Base-by-base conservation (phyloP, 2,113 vertebrate genomes). In the Gambusia holbrooki region DNA sequence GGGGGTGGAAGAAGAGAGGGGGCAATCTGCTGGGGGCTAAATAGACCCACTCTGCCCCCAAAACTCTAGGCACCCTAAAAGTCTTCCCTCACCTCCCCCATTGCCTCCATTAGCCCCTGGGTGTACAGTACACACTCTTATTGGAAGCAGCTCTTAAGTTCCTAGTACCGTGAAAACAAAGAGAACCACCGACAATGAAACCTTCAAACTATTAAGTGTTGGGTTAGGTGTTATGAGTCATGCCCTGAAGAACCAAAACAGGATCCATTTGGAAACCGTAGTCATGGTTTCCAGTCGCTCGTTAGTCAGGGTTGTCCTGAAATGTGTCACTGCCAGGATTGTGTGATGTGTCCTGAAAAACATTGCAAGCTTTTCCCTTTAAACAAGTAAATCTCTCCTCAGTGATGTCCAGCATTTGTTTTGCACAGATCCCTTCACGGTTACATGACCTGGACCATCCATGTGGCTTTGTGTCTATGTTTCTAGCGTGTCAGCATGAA, bases 21-120 rank as follows among this genome's bases (percentile, higher is more conserved):
- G 78, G 87, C 75, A 80, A 87, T 92, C 90, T 87, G 90, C 91
- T 87, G 85, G 80, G 83, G 91, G 91, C 92, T 92, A 93, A 94
- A 94, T 90, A 91, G 92, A 92, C 86, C 91, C 81, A 91, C 87
- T 93, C 92, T 91, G 87, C 81, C 91, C 87, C 88, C 84, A 93
- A 71, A 92, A 92, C 83, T 89, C 75, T 76, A 87, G 86, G 90
- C 86, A 92, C 90, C 91, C 88, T 88, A 83, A 89, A 86, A 90
- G 70, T 69, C 79, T 76, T 54, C 71, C 66, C 79, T 68, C 35
- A 32, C 71, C 76, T 19, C 78, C 80, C 67, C 68, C 27, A 0
- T 66, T 67, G 79, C 77, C 28, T 42, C 67, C 68, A 54, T 68
- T 12, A 27, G 62, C 45, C 32, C 45, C 30, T 51, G 66, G 74